Evolutionary conservation across 2,797 vertebrate species (phyloP).

Genomic region (Vespertilio murinus): DNA sequence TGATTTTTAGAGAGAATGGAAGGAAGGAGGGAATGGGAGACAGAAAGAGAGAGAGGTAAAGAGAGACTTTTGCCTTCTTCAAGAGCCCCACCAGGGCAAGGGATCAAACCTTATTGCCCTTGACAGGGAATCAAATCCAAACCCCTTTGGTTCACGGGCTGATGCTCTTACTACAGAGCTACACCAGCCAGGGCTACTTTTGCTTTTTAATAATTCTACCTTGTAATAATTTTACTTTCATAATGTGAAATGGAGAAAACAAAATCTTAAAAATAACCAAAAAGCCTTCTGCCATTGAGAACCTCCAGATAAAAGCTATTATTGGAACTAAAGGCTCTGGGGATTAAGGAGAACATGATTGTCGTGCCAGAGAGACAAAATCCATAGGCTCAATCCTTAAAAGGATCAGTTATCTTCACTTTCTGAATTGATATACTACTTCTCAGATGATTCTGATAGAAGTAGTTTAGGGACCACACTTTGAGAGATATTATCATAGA

Average conservation of each 20-base stretch:
- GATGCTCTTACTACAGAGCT: too few species aligned
- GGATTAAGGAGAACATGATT: constrained; percentile 2
- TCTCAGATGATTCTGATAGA: not conserved
- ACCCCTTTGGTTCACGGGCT: too few species aligned
- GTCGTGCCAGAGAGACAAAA: not conserved
- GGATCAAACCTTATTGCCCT: too few species aligned
- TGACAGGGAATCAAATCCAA: too few species aligned
- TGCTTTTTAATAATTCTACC: constrained; percentile 44
- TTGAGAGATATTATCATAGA: constrained; percentile 13
- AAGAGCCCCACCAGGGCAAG: too few species aligned
- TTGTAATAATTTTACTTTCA: constrained; percentile 39
- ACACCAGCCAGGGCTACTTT: not conserved
- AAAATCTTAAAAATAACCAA: not conserved
- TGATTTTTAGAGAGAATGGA: too few species aligned
- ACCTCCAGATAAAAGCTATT: constrained; percentile 27
- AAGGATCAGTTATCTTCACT: not conserved
- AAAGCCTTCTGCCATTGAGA: constrained; percentile 7
- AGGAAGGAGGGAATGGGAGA: too few species aligned
- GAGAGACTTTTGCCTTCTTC: too few species aligned
- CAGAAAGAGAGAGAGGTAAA: too few species aligned
- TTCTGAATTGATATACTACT: not conserved
- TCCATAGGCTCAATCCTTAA: not conserved
- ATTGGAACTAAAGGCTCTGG: constrained; percentile 4
- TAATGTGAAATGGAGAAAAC: not conserved
- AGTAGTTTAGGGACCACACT: not conserved